Conservation (phyloP, 2,113 vertebrate genomes). For the Myotis brandtii region DNA sequence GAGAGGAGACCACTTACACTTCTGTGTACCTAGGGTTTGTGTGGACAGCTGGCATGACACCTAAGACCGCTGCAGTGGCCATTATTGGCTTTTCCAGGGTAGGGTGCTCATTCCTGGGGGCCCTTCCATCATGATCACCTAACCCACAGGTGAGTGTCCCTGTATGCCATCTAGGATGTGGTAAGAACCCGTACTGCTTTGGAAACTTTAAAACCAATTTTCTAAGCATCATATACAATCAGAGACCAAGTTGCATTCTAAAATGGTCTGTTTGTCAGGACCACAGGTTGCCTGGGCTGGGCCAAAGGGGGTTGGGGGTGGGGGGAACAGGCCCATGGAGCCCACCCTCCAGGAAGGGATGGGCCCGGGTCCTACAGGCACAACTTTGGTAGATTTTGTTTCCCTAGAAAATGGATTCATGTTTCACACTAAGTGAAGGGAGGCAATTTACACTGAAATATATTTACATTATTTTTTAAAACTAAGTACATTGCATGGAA, state of each 20-base stretch:
- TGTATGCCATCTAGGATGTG: not conserved
- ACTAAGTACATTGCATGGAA: not conserved
- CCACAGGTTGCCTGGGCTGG: not conserved
- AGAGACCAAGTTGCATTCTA: not conserved
- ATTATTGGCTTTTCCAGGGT: not conserved
- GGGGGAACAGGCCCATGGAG: too few species aligned
- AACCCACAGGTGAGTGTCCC: not conserved
- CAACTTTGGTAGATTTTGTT: not conserved
- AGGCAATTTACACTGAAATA: slow-evolving; percentile 57
- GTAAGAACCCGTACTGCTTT: not conserved
- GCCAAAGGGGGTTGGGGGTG: too few species aligned
- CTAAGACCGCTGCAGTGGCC: not conserved
- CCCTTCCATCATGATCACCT: not conserved
- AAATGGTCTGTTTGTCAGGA: not conserved
- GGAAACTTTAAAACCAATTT: not conserved
- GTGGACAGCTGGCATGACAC: not conserved
- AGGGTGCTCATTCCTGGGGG: not conserved
- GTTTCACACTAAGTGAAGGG: not conserved
- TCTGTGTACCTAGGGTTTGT: not conserved
- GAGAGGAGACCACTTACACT: not conserved
- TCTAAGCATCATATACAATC: not conserved
- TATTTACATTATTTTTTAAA: slow-evolving; percentile 71
- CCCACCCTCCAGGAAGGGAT: not conserved
- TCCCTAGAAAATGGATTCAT: not conserved
- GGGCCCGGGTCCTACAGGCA: not conserved